Conservation (phyloP, 2,113 vertebrate species). For the Nycticorax nycticorax region DNA sequence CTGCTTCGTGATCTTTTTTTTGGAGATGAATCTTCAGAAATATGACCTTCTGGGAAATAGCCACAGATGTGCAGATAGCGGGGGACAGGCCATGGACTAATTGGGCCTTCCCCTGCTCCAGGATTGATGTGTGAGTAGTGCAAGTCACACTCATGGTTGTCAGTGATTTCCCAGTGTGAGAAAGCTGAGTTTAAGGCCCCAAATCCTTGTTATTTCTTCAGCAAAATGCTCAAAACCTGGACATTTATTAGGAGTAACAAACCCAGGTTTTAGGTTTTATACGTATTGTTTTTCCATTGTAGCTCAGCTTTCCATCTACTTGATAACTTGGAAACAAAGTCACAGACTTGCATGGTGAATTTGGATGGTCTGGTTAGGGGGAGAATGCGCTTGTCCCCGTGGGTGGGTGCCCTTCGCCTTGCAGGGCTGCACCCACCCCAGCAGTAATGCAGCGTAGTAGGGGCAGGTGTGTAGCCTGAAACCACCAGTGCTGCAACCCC, state of each 20-base stretch:
- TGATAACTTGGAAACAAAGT: background rate
- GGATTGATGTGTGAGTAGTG: background rate
- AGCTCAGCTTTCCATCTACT: background rate
- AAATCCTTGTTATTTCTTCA: background rate
- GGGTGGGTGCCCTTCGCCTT: background rate
- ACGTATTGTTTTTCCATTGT: background rate
- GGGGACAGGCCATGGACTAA: background rate
- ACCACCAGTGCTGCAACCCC: background rate
- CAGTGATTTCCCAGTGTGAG: background rate
- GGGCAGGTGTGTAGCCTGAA: background rate
- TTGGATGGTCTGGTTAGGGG: background rate
- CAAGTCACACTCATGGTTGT: background rate
- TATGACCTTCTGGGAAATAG: background rate
- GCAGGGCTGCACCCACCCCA: background rate
- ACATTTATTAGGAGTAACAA: background rate
- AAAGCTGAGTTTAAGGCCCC: background rate
- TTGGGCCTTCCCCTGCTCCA: background rate
- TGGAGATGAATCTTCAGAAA: background rate
- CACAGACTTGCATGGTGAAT: background rate
- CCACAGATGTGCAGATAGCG: too few relatives aligned
- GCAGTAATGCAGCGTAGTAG: background rate
- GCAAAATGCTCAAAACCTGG: background rate
- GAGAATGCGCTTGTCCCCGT: fast-evolving
- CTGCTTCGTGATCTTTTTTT: background rate
- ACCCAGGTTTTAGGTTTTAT: background rate